Evolutionary conservation across 2,888 invertebrate species (phyloP).

Genomic region (Sisyra nigra): DNA sequence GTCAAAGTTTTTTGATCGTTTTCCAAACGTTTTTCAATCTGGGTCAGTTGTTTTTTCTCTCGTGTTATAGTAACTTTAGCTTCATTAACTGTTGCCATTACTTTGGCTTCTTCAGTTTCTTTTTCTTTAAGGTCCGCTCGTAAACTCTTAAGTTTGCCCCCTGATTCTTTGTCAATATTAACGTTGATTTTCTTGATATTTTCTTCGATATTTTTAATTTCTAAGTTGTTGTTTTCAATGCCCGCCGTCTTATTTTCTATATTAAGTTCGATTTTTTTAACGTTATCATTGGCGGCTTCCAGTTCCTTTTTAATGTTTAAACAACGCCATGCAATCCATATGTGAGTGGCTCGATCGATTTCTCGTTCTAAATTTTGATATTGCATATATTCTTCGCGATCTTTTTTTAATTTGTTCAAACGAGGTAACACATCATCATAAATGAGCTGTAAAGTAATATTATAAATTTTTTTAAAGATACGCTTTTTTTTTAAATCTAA

Average conservation of each 20-base stretch:
- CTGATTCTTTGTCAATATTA: constrained; percentile 48
- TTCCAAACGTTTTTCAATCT: constrained; percentile 44
- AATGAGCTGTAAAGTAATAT: constrained; percentile 35
- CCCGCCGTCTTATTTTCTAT: constrained; percentile 9
- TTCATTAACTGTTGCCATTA: constrained; percentile 43
- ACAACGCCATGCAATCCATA: constrained; percentile 60
- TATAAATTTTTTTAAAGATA: too few species aligned
- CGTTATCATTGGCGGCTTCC: constrained; percentile 12
- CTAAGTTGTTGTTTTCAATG: constrained; percentile 17
- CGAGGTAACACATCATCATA: constrained; percentile 84
- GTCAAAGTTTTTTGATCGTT: constrained; percentile 48
- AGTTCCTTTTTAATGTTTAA: constrained; percentile 23
- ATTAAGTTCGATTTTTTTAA: constrained; percentile 12
- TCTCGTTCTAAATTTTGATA: constrained; percentile 76
- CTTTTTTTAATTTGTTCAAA: constrained; percentile 68
- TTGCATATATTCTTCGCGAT: constrained; percentile 70
- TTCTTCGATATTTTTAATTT: constrained; percentile 21
- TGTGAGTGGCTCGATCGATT: constrained; percentile 60
- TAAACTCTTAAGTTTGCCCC: constrained; percentile 42
- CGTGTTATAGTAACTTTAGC: constrained; percentile 46
- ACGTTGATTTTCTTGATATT: constrained; percentile 37
- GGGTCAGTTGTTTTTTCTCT: constrained; percentile 50
- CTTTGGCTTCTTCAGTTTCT: constrained; percentile 50
- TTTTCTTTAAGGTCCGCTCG: constrained; percentile 44
- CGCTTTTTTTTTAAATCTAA: too few species aligned